phyloP scores from a whole-genome alignment of 64 coral and sea anemone species.

The Orbicella faveolata region DNA sequence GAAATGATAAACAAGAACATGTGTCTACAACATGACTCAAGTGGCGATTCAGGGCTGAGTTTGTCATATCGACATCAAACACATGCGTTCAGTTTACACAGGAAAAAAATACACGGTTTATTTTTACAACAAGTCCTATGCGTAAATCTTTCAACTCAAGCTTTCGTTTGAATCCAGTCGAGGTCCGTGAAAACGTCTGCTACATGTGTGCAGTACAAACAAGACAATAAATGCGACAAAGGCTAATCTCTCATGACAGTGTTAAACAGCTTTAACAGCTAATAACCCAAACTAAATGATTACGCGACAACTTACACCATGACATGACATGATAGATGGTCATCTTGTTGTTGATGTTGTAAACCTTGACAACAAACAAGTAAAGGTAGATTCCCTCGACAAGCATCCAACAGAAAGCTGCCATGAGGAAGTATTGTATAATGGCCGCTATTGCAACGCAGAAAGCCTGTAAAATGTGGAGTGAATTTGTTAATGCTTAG shows the following conservation, averaged over 20 bases:
- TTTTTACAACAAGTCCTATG: too few species aligned
- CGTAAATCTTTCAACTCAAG: too few species aligned
- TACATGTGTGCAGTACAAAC: too few species aligned
- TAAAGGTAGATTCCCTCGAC: conserved; percentile 61
- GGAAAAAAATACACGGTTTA: too few species aligned
- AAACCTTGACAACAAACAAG: conserved; percentile 51
- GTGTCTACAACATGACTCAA: neutral
- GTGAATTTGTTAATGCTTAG: neutral
- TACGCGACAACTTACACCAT: conserved; percentile 27
- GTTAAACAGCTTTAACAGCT: too few species aligned
- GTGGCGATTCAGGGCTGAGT: too few species aligned
- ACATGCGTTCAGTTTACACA: too few species aligned
- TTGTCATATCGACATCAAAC: too few species aligned
- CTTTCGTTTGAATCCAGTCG: too few species aligned
- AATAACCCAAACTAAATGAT: neutral
- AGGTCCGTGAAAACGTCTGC: too few species aligned
- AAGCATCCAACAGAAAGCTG: conserved; percentile 61
- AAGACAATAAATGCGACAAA: too few species aligned
- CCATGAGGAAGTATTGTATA: conserved; percentile 53
- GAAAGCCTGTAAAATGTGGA: neutral
- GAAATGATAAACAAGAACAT: neutral
- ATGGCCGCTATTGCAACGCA: conserved; percentile 45
- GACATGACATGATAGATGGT: conserved; percentile 26
- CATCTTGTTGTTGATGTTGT: conserved; percentile 35
- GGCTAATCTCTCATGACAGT: too few species aligned